Conservation (phyloP, 2,797 vertebrate species). For the Limosa lapponica region DNA sequence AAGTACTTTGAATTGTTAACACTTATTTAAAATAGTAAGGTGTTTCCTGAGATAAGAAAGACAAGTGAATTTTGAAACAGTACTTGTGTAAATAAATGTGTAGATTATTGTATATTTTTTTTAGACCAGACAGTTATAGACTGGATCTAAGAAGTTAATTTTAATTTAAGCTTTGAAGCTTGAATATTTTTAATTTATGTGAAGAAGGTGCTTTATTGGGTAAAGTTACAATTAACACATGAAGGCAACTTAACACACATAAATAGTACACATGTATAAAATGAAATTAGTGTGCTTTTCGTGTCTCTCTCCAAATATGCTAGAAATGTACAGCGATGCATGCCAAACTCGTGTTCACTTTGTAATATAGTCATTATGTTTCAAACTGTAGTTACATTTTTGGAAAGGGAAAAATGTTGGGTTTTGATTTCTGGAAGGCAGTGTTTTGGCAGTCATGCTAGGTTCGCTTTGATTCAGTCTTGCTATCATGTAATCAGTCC, state of each 20-base stretch:
- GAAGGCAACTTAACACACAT: background rate
- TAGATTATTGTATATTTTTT: conserved; percentile 25
- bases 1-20: conserved; percentile 36
- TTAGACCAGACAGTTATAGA: background rate
- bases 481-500: background rate
- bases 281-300: background rate
- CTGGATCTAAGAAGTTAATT: conserved; percentile 9
- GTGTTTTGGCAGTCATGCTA: background rate
- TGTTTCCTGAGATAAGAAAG: conserved; percentile 63
- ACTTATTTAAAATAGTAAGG: conserved; percentile 43
- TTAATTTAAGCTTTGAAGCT: conserved; percentile 14
- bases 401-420: background rate
- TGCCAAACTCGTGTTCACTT: background rate
- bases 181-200: background rate
- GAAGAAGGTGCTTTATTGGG: background rate
- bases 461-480: background rate
- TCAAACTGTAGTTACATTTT: conserved; percentile 8
- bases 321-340: background rate
- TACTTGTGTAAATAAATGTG: conserved; percentile 48
- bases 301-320: background rate
- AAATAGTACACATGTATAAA: background rate
- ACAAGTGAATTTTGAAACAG: conserved; percentile 10
- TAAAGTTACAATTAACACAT: background rate
- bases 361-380: conserved; percentile 28
- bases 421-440: conserved; percentile 1